Evolutionary conservation across 2,888 invertebrate species (phyloP).

Genomic region (Noctua comes): DNA sequence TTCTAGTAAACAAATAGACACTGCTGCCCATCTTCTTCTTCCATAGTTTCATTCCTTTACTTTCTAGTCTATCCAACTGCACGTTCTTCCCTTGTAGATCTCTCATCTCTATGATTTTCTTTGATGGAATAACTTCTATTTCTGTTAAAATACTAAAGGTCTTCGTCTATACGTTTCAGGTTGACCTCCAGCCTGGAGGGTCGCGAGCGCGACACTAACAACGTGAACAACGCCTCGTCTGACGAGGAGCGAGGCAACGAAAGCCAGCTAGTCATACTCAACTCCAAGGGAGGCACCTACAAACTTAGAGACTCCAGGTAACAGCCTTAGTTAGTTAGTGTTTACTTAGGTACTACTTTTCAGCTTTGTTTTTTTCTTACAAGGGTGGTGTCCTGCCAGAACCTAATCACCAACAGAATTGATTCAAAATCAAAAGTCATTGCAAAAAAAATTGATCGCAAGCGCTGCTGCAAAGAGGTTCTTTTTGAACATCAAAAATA

Average conservation of each 20-base stretch:
- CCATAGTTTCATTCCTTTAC: slow-evolving; percentile 7
- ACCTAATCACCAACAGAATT: not conserved
- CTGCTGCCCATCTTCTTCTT: slow-evolving; percentile 43
- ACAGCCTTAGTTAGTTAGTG: not conserved
- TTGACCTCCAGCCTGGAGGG: slow-evolving; percentile 87
- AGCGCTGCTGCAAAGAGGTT: not conserved
- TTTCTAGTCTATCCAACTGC: slow-evolving; percentile 32
- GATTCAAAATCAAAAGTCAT: not conserved
- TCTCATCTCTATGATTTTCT: slow-evolving; percentile 36
- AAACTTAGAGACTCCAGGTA: slow-evolving; percentile 94
- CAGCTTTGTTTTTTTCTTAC: not conserved
- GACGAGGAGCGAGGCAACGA: slow-evolving; percentile 85
- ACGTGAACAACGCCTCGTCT: slow-evolving; percentile 86
- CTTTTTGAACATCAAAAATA: not conserved
- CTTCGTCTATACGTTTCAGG: slow-evolving; percentile 71
- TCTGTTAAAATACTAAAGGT: not conserved
- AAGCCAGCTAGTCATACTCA: slow-evolving; percentile 85
- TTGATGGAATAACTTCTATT: slow-evolving; percentile 1
- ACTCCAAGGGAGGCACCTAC: slow-evolving; percentile 91
- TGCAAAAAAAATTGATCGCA: not conserved
- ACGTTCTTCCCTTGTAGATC: slow-evolving; percentile 36
- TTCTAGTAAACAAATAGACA: slow-evolving; percentile 39
- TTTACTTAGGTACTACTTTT: not conserved
- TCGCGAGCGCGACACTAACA: slow-evolving; percentile 86
- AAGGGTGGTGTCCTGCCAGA: not conserved